Conservation (phyloP, 2,888 invertebrate genomes). For the Nipponacmea schrenckii region DNA sequence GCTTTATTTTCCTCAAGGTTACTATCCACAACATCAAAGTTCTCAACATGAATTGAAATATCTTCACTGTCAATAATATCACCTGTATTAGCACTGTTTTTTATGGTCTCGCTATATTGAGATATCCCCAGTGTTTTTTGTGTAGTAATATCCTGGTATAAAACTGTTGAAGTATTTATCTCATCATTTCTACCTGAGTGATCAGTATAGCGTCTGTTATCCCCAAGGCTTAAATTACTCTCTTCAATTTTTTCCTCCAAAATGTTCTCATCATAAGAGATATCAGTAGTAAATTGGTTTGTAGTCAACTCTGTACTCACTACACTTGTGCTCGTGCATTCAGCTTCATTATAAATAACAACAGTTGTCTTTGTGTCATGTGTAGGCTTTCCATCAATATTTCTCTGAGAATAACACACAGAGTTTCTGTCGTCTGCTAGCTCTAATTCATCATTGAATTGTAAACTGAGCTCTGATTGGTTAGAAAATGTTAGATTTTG, state of each 20-base stretch:
- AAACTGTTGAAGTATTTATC: neutral
- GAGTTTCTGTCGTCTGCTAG: conserved; percentile 1
- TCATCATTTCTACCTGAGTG: neutral
- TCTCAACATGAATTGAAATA: too few species aligned
- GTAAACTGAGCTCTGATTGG: neutral
- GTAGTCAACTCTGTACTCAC: too few species aligned
- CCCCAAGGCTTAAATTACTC: neutral
- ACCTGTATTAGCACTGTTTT: too few species aligned
- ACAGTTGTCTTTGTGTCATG: conserved; percentile 5
- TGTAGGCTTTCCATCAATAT: conserved; percentile 4
- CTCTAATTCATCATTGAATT: neutral
- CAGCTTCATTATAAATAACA: neutral
- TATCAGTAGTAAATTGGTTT: too few species aligned
- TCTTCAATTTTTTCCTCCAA: neutral
- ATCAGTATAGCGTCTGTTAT: neutral
- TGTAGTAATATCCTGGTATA: too few species aligned
- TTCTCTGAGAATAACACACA: neutral
- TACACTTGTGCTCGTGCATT: too few species aligned
- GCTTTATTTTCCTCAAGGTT: neutral
- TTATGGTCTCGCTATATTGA: too few species aligned
- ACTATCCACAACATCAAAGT: too few species aligned
- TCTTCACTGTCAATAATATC: too few species aligned
- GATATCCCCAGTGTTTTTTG: too few species aligned
- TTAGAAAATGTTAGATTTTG: neutral
- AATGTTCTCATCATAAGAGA: neutral